Conservation (phyloP, 2,888 invertebrate genomes). For the Metalampra italica region DNA sequence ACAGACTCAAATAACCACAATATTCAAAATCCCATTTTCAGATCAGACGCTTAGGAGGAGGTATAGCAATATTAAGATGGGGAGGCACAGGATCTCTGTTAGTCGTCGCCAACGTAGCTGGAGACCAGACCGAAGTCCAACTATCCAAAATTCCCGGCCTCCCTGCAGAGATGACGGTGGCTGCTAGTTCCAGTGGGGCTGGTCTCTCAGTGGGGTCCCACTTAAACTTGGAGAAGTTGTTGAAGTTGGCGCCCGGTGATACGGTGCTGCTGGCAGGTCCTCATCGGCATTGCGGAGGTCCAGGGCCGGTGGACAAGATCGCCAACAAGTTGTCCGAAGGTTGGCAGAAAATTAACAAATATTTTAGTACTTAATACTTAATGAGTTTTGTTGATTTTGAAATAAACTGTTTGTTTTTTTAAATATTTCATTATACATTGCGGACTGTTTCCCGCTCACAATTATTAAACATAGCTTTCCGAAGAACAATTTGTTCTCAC, state of each 20-base stretch:
- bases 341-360: slow-evolving; percentile 71
- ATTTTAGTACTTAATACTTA: slow-evolving; percentile 50
- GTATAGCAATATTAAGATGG: slow-evolving; percentile 57
- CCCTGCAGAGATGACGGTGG: slow-evolving; percentile 58
- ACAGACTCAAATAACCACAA: too few relatives aligned
- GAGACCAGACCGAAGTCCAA: slow-evolving; percentile 55
- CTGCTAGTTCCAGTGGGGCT: slow-evolving; percentile 52
- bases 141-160: slow-evolving; percentile 63
- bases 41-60: slow-evolving; percentile 78
- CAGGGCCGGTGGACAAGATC: slow-evolving; percentile 70
- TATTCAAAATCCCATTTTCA: slow-evolving; percentile 41
- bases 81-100: slow-evolving; percentile 58
- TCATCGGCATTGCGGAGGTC: slow-evolving; percentile 64
- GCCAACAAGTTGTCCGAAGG: slow-evolving; percentile 65
- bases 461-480: too few relatives aligned
- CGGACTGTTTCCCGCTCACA: too few relatives aligned
- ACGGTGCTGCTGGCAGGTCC: slow-evolving; percentile 55
- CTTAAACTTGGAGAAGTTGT: slow-evolving; percentile 39
- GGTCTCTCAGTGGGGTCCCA: slow-evolving; percentile 47
- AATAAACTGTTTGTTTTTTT: too few relatives aligned
- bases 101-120: slow-evolving; percentile 67
- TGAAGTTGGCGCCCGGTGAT: slow-evolving; percentile 56
- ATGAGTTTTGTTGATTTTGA: slow-evolving; percentile 5
- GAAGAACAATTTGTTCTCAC: too few relatives aligned
- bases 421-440: too few relatives aligned